phyloP scores from a whole-genome alignment of 2,888 invertebrate species.

The Schizotus pectinicornis region DNA sequence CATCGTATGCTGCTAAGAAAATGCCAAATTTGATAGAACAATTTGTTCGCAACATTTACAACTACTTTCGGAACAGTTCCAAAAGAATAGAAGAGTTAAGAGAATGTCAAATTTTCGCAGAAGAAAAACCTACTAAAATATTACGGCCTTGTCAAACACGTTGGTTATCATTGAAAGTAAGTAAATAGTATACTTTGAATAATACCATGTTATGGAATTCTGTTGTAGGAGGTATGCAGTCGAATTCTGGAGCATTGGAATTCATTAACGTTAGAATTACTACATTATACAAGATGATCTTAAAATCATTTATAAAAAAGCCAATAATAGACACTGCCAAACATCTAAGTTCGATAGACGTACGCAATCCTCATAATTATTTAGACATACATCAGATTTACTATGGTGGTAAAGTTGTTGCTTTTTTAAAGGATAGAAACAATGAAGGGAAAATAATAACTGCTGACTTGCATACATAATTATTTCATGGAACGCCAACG shows the following conservation, averaged over 20 bases:
- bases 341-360: no score
- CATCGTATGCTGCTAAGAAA: slow-evolving; percentile 9
- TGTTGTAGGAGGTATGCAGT: background rate
- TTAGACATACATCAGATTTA: no score
- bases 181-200: background rate
- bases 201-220: background rate
- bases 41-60: slow-evolving; percentile 11
- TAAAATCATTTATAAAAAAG: no score
- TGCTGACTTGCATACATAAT: no score
- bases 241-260: slow-evolving; percentile 5
- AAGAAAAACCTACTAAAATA: slow-evolving; percentile 12
- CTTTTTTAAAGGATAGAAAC: no score
- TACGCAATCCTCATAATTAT: no score
- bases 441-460: no score
- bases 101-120: slow-evolving; percentile 10
- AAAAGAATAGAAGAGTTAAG: slow-evolving; percentile 1
- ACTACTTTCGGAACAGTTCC: slow-evolving; percentile 3
- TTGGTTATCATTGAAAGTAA: slow-evolving; percentile 9
- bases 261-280: no score
- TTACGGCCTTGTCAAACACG: slow-evolving; percentile 6
- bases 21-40: slow-evolving; percentile 5
- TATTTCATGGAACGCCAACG: no score
- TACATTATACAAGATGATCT: no score
- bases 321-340: no score
- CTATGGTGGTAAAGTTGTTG: no score